A percentile compares a stretch with the other conserved stretches of the same genome.
Conservation (phyloP, 2,797 vertebrate species). For the Paratrypauchen microcephalus region DNA sequence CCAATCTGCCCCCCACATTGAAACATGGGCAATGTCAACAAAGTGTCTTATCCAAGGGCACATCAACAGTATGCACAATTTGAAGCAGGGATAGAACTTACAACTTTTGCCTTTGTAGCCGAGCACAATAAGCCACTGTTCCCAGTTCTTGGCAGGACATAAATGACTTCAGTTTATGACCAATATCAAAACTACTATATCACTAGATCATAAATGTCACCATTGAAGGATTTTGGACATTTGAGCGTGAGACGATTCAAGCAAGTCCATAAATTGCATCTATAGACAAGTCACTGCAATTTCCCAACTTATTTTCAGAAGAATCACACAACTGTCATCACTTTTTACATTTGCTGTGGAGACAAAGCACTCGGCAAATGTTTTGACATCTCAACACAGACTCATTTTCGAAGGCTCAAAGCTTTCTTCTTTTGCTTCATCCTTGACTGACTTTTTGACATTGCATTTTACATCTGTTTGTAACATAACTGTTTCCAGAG, state of each 20-base stretch:
- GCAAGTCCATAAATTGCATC: background rate
- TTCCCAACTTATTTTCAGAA: background rate
- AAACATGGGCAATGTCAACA: too few relatives aligned
- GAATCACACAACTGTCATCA: background rate
- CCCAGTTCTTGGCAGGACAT: background rate
- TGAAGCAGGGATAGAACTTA: too few relatives aligned
- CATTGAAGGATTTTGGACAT: background rate
- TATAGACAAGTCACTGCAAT: background rate
- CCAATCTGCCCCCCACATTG: too few relatives aligned
- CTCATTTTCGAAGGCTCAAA: slow-evolving; percentile 13
- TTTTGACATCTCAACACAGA: slow-evolving; percentile 2
- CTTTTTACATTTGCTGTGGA: slow-evolving; percentile 6
- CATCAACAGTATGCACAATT: too few relatives aligned
- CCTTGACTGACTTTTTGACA: slow-evolving; percentile 15
- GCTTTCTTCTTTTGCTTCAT: slow-evolving; percentile 16
- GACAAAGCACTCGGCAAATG: slow-evolving; percentile 1
- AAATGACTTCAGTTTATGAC: background rate
- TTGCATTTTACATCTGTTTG: background rate
- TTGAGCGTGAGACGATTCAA: background rate
- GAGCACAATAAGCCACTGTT: background rate
- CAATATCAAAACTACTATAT: background rate
- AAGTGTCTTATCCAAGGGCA: too few relatives aligned
- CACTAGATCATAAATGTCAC: background rate
- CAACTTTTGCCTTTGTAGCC: background rate
- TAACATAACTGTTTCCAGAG: background rate